phyloP scores from a whole-genome alignment of 2,888 invertebrate genomes.

The Drosophila mayaguana region DNA sequence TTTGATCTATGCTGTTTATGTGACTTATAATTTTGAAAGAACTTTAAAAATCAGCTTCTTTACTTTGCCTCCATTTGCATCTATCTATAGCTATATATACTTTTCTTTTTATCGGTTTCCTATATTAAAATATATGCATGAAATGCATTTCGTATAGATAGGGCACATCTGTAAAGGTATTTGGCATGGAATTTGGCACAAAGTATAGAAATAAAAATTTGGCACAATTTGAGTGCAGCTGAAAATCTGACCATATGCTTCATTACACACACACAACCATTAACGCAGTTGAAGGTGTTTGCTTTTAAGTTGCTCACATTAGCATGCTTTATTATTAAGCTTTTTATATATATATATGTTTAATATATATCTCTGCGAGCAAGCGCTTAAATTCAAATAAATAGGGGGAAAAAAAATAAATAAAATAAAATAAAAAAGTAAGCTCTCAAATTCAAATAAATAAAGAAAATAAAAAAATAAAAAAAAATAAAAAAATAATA shows the following conservation, averaged over 20 bases:
- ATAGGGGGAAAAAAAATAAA: no score
- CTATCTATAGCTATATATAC: neutral
- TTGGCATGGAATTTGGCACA: conserved; percentile 59
- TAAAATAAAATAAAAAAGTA: no score
- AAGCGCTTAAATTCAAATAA: neutral
- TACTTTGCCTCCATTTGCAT: neutral
- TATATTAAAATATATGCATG: conserved; percentile 7
- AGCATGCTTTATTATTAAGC: no score
- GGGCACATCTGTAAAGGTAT: conserved; percentile 43
- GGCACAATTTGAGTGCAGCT: conserved; percentile 27
- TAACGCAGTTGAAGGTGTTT: neutral
- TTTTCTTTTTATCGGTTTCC: neutral
- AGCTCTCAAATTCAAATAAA: no score
- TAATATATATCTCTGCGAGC: neutral
- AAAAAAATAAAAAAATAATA: no score
- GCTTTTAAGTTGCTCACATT: neutral
- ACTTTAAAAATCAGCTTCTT: no score
- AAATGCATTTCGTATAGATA: conserved; percentile 28
- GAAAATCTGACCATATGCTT: conserved; percentile 43
- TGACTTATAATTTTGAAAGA: neutral
- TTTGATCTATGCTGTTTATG: no score
- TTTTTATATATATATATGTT: no score
- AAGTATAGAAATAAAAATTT: conserved; percentile 35
- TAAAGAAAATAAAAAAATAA: no score
- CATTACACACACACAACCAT: conserved; percentile 10